phyloP scores from a whole-genome alignment of 2,888 invertebrate species.

The Crepidodera aurea region DNA sequence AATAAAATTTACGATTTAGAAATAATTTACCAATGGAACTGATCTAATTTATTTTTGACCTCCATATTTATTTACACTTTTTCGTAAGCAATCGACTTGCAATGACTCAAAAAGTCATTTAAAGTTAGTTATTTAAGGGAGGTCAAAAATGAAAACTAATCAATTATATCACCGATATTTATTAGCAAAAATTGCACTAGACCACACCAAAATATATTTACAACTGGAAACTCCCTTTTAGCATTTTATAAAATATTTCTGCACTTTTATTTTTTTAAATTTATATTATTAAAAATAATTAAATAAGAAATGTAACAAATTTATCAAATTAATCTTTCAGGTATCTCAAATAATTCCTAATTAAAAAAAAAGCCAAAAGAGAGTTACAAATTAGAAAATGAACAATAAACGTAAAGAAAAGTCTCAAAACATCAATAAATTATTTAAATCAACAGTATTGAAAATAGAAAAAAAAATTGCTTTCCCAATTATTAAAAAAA shows the following conservation, averaged over 20 bases:
- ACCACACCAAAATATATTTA: conserved; percentile 4
- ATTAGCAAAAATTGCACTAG: background rate
- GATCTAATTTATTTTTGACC: background rate
- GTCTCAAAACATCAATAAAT: conserved; percentile 13
- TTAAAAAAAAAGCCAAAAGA: conserved; percentile 5
- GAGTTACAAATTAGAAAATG: background rate
- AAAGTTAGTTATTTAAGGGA: no score
- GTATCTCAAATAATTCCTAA: background rate
- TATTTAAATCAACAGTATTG: conserved; percentile 13
- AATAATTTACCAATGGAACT: background rate
- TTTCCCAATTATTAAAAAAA: conserved; percentile 29
- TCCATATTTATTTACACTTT: no score
- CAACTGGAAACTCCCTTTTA: background rate
- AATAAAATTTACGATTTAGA: background rate
- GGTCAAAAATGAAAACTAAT: no score
- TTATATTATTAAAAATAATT: no score
- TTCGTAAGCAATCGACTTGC: no score
- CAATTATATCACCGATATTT: no score
- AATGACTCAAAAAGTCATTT: no score
- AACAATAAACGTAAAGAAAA: conserved; percentile 16
- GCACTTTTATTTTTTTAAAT: no score
- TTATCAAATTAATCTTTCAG: no score
- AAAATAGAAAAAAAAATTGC: conserved; percentile 30
- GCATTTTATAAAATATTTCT: background rate
- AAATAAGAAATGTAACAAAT: no score